These are phyloP conservation scores for Leptobrachium leishanense DNA, from an alignment of 2,113 vertebrate species.

Conservation along the genomic window DNA sequence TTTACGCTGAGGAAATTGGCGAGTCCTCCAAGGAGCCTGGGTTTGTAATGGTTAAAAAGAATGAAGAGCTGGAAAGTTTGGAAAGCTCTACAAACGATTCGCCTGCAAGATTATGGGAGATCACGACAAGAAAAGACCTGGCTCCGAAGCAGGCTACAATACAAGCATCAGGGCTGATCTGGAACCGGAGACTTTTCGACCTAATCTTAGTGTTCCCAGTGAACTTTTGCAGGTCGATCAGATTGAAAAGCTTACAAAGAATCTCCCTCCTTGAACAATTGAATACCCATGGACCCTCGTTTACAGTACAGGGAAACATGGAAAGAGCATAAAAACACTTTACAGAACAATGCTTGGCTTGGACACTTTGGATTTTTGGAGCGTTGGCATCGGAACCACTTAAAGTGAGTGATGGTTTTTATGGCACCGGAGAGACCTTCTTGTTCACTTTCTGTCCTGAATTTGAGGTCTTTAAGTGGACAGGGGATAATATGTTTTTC, in stretches of 20 bases:
- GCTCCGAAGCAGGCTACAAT: constrained; percentile 80
- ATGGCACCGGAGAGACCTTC: constrained; percentile 97
- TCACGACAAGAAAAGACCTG: too few relatives aligned
- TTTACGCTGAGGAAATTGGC: constrained; percentile 86
- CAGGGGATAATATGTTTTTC: constrained; percentile 98
- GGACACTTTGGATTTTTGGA: constrained; percentile 90
- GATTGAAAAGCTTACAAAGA: constrained; percentile 95
- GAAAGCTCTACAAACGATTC: constrained; percentile 76
- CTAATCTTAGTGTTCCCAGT: constrained; percentile 93
- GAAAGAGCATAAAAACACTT: constrained; percentile 96
- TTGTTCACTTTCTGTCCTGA: constrained; percentile 95
- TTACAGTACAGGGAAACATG: constrained; percentile 93
- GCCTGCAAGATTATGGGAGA: constrained; percentile 92
- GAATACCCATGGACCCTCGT: constrained; percentile 96
- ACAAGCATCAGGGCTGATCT: constrained; percentile 84
- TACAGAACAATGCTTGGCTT: constrained; percentile 92
- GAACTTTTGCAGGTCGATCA: constrained; percentile 87
- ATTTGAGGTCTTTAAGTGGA: constrained; percentile 98
- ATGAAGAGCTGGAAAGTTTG: constrained; percentile 76
- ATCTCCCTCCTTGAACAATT: constrained; percentile 94
- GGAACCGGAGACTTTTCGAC: constrained; percentile 92
- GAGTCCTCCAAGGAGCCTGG: constrained; percentile 86
- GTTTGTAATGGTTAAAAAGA: constrained; percentile 92
- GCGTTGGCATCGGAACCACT: constrained; percentile 94
- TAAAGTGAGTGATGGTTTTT: constrained; percentile 97